A percentile compares a stretch with the other conserved stretches of the same genome.
phyloP scores from a whole-genome alignment of 2,888 invertebrate species.

The Hermaeophaga mercurialis region DNA sequence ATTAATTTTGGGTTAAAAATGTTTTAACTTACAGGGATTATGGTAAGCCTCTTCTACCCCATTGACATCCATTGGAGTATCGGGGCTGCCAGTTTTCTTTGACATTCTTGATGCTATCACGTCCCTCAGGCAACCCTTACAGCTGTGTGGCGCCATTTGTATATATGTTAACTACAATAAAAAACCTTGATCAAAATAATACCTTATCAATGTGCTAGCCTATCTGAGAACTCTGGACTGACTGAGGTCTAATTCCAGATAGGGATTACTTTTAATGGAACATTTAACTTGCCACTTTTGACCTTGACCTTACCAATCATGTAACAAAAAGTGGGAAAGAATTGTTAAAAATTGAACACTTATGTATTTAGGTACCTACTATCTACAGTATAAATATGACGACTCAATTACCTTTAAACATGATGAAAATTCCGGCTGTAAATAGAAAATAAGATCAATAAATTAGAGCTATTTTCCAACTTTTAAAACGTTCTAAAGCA shows the following conservation, averaged over 20 bases:
- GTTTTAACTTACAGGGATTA: constrained; percentile 49
- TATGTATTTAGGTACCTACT: background rate
- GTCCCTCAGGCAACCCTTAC: constrained; percentile 58
- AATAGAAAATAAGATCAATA: background rate
- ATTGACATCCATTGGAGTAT: constrained; percentile 44
- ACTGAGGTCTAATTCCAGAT: constrained; percentile 2
- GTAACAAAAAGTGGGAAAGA: constrained; percentile 6
- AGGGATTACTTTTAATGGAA: constrained; percentile 7
- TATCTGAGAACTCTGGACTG: constrained; percentile 8
- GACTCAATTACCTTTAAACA: constrained; percentile 9
- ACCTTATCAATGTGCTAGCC: background rate
- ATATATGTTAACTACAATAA: constrained; percentile 22
- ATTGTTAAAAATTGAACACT: background rate
- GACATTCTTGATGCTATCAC: constrained; percentile 50
- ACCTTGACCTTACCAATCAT: constrained; percentile 29
- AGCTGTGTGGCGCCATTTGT: constrained; percentile 61
- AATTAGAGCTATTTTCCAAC: background rate
- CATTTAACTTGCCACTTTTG: constrained; percentile 18
- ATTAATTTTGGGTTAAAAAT: background rate
- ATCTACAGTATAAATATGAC: background rate
- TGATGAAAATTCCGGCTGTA: background rate
- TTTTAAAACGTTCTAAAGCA: too few relatives aligned
- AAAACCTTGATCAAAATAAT: too few relatives aligned
- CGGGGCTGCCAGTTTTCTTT: constrained; percentile 40
- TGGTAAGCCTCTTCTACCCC: constrained; percentile 45